Evolutionary conservation across 2,797 vertebrate genomes (phyloP).

Genomic region (Pelochelys cantorii): DNA sequence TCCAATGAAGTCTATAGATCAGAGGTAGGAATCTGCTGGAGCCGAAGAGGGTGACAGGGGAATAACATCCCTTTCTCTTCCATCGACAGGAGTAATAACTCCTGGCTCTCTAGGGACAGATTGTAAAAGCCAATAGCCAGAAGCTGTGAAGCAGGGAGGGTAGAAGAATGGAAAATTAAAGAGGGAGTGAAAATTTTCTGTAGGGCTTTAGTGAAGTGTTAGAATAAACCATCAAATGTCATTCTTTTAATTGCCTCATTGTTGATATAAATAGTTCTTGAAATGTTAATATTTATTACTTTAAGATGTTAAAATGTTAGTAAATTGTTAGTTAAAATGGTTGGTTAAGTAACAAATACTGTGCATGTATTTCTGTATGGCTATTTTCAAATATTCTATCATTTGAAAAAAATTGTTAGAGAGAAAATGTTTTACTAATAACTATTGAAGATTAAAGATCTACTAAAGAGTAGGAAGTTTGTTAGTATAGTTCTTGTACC

Average conservation of each 20-base stretch:
- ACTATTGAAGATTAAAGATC: conserved; percentile 15
- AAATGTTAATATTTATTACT: conserved; percentile 54
- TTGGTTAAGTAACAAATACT: conserved; percentile 1
- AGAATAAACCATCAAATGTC: conserved; percentile 73
- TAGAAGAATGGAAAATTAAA: conserved; percentile 98
- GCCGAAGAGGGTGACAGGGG: conserved; percentile 94
- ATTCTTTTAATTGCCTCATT: conserved; percentile 73
- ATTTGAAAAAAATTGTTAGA: not conserved
- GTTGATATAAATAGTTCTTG: conserved; percentile 56
- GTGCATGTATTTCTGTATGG: not conserved
- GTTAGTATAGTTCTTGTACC: not conserved
- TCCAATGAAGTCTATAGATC: conserved; percentile 92
- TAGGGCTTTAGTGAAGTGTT: conserved; percentile 74
- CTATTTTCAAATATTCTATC: not conserved
- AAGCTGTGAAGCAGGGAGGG: conserved; percentile 98
- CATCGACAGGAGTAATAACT: conserved; percentile 99
- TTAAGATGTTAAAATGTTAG: conserved; percentile 44
- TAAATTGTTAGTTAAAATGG: conserved; percentile 49
- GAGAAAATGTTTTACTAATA: not conserved
- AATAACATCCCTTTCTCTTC: conserved; percentile 99
- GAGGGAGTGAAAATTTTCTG: conserved; percentile 87
- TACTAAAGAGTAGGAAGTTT: not conserved
- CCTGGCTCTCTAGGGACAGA: conserved; percentile 98
- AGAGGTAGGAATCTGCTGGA: conserved; percentile 91
- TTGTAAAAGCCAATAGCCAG: conserved; percentile 99